Evolutionary conservation across 2,888 invertebrate genomes (phyloP), one percentile per base, ranked within the genome.

Genomic region (Megaustenia siamemsis): DNA sequence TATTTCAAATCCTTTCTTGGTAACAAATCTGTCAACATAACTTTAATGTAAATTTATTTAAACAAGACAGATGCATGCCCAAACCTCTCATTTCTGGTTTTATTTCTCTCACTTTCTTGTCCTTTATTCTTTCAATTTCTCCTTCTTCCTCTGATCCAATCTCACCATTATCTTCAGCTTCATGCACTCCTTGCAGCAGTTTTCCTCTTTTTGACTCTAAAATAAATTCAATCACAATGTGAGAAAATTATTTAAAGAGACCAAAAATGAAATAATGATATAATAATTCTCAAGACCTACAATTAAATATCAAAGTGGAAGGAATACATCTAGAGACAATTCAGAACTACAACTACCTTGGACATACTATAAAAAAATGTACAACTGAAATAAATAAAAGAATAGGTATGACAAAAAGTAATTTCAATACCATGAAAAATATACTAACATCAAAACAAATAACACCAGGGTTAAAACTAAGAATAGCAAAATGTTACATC

Each of bases 141-240:
- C 38, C 82, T 56, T 86, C 87, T 63, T 85, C 86, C 24, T 84
- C 87, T 24, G 82, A 85, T 40, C 78, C 75, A 38, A 89, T 89
- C 60, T 90, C 88, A 38, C 86, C 88, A 49, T 87, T 87, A 24
- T 90, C 89, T 38, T 90, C 89, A 21, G 91, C 90, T 66, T 91
- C 92, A n/a, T 86, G 88, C 12, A 92, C 89, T 83, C 92, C 92
- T 75, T 92, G 92, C 32, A 88, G 90, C 40, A 92, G 28, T 53
- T 80, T 80, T 18, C 35, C 49, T 63, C 75, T 45, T 28, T 84
- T 84, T 21, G 68, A 40, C 21, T 77, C 77, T 83, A 60, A 21
- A 49, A 49, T 56, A 10, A 18, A 73, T 21, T 24, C 28, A 45
- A 73, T 15, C 18, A 45, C 38, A 71, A 45, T 43, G 24, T n/a